Base-by-base conservation (phyloP, 2,113 vertebrate species). In the Hystrix brachyura region DNA sequence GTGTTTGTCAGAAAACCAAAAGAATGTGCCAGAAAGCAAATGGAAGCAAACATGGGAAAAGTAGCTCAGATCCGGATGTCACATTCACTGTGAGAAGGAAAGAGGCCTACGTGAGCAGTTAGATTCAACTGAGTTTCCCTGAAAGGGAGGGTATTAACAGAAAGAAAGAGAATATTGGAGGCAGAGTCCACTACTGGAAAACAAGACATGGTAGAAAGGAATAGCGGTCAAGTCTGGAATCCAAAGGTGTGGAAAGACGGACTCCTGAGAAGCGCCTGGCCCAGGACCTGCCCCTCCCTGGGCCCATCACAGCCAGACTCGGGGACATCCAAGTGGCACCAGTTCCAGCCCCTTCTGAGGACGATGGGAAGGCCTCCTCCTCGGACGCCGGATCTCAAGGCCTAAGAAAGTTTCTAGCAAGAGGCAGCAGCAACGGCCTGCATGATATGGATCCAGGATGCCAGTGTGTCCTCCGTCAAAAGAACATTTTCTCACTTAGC, bases 21-120 rank as follows among this genome's bases (percentile, higher is more conserved):
- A 92, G n/a, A 91, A 90, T 82, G 29, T 87, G 25, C 55, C 51
- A 94, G 53, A 88, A 96, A 62, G 11, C 57, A 86, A 96, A 82
- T 65, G 34, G 71, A 94, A 80, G 12, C 55, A 57, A 91, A 74
- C 7, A 4, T 15, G 3, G 8, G 13, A 21, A 87, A 62, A 53
- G 51, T 15, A 48, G 7, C 59, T 86, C 21, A 81, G 14, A 82
- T 64, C 5, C 55, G 92, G 23, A 21, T 74, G 38, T 6, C 82
- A 5, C 2, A 51, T 11, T 62, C 19, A 34, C 67, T 81, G 11
- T 81, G 11, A 60, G 7, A 74, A 86, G 18, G 23, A 81, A 62
- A 93, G 43, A 87, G 19, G 65, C 11, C 23, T 23, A 38, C 5
- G 13, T 25, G 84, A 90, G 46, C 60, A 64, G 13, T 38, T 74